Evolutionary conservation across 2,888 invertebrate species (phyloP), one percentile per base, ranked within the genome.

Genomic region (Morpho deidamia): DNA sequence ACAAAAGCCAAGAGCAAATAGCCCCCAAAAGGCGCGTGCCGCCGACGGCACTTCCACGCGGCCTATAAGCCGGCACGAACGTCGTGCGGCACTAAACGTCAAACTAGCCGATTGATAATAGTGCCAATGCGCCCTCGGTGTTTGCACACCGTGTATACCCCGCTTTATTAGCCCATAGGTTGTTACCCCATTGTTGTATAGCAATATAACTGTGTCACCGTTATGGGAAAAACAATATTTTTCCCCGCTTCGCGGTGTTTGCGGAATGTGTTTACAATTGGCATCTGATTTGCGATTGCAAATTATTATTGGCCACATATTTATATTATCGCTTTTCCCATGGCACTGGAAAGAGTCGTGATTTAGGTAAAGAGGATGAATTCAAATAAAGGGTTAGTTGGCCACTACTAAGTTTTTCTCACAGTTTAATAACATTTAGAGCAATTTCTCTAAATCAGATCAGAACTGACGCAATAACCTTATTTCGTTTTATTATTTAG

Each of bases 61-160:
- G 54, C 73, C 54, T 54, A 23, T 81, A 83, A 85, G 79, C 83
- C 73, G 53, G 51, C 56, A 65, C 74, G 65, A 63, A 55, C 75
- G 76, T 63, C 76, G 58, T 58, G 66, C 74, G 74, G 81, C 82
- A 80, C 81, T 81, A 81, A 82, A 82, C 74, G 83, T 82, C 82
- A 83, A 78, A 74, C 74, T 71, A 62, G 61, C 68, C 78, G 78
- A 80, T 78, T 82, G 83, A 85, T 81, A 81, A 79, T 77, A 74
- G 71, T 67, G 65, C 61, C 61, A 35, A 55, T 47, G 57, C 61
- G 55, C 57, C 67, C 69, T 73, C 77, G 68, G 67, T 86, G 74
- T 86, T 85, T 86, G 76, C 81, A 59, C 64, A 66, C 65, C 62
- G 62, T 63, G 49, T 43, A 62, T 59, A 49, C 60, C 51, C 56